Percentiles rank a stretch among this genome's conserved stretches.
phyloP scores from a whole-genome alignment of 2,113 vertebrate genomes.

The Symphodus melops region DNA sequence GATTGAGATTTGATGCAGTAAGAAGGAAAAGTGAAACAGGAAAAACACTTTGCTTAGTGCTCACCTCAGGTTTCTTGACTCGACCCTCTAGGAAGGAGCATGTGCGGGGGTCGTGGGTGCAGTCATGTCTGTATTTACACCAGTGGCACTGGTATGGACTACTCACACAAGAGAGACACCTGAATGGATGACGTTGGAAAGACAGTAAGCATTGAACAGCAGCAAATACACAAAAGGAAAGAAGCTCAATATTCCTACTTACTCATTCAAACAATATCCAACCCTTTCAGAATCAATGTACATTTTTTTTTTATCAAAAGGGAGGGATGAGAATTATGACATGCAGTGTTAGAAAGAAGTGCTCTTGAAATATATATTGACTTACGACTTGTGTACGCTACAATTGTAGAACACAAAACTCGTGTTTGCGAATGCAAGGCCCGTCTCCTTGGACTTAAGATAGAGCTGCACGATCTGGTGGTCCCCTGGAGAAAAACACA shows the following conservation, averaged over 20 bases:
- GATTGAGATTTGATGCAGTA: neutral
- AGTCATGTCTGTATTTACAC: constrained; percentile 98
- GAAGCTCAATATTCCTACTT: constrained; percentile 11
- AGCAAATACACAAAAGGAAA: constrained; percentile 17
- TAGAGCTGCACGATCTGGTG: constrained; percentile 98
- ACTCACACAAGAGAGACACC: constrained; percentile 95
- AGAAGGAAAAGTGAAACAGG: neutral
- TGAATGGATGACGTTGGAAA: constrained; percentile 57
- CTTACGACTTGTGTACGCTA: constrained; percentile 98
- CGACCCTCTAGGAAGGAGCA: constrained; percentile 98
- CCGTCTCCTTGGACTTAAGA: constrained; percentile 97
- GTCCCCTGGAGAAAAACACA: constrained; percentile 84
- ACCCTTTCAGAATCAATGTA: too few species aligned
- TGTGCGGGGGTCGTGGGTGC: constrained; percentile 94
- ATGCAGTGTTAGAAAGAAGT: neutral
- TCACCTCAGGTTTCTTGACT: constrained; percentile 94
- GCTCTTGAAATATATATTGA: constrained; percentile 39
- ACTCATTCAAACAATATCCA: too few species aligned
- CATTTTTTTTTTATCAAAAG: too few species aligned
- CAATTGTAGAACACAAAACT: constrained; percentile 99
- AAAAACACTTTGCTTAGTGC: neutral
- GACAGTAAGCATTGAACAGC: neutral
- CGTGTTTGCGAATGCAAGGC: constrained; percentile 96
- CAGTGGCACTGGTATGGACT: constrained; percentile 97
- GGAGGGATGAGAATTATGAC: neutral